Base-by-base conservation (phyloP, 2,888 invertebrate species). In the Dynastes hyllus region DNA sequence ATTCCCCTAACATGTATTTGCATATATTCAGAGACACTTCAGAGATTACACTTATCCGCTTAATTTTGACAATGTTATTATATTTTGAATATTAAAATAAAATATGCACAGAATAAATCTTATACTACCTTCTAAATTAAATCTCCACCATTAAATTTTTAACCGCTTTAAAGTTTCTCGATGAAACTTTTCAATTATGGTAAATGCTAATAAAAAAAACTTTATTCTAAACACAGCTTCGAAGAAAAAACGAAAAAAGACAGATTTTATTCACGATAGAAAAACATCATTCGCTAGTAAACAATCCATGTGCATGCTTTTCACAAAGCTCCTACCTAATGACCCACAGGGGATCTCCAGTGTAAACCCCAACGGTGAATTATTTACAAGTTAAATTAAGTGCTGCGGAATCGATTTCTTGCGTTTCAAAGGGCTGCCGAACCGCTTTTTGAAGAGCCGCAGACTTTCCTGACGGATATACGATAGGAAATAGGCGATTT, bases 301-400 rank as follows among this genome's bases (percentile, higher is more conserved):
- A 16, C n/a, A 53, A 53, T 16, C 53, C 16, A 16, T 16, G 16
- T 53, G 9, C 8, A 55, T 55, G 4, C 55, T 5, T 55, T 37
- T 45, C 9, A 8, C 22, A 55, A 22, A 6, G 16, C 6, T 55
- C 16, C 22, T 16, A 53, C n/a, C 11, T 55, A 55, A 55, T 55
- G 22, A 6, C 22, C 22, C 55, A 4, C 55, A 16, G 6, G 6
- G 22, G 55, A 55, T 22, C 8, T 55, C 2, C 9, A 22, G 1
- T 22, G 1, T 6, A 55, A 55, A 55, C 2, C 55, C 55, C 16
- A 55, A 22, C 22, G 55, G 65, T 16, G 32, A 40, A 65, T 65
- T 65, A 65, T 65, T 65, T 65, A 37, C 65, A 65, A 65, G 32
- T 65, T 37, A 37, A 37, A 65, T 65, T 65, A 16, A 13, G 65